A percentile compares a stretch with the other conserved stretches of the same genome.
Conservation (phyloP, 2,797 vertebrate species). For the Mareca strepera region DNA sequence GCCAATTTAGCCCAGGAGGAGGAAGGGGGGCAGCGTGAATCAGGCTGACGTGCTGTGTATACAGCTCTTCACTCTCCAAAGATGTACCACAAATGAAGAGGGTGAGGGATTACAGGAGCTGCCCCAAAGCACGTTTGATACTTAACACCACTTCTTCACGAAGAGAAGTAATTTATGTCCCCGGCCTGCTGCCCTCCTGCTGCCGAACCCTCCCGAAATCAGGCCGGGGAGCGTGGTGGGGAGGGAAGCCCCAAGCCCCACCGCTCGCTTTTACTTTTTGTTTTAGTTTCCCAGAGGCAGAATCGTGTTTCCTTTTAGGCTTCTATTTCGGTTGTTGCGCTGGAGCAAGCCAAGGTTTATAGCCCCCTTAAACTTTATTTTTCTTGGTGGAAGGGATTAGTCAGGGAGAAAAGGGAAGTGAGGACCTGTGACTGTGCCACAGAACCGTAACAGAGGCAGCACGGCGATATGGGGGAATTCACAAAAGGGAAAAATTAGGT, state of each 20-base stretch:
- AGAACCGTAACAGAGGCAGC: not conserved
- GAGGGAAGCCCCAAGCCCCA: not conserved
- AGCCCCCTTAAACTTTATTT: not conserved
- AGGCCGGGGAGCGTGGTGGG: not conserved
- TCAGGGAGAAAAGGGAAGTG: conserved; percentile 42
- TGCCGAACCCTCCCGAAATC: not conserved
- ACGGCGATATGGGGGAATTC: conserved; percentile 31
- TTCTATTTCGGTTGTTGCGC: not conserved
- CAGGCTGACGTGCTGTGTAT: not conserved
- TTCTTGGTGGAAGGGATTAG: conserved; percentile 14
- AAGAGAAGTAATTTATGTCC: not conserved
- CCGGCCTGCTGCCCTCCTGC: not conserved
- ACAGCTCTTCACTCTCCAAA: not conserved
- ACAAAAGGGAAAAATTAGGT: conserved; percentile 30
- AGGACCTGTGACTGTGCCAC: not conserved
- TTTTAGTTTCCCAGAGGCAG: conserved; percentile 11
- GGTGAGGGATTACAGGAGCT: not conserved
- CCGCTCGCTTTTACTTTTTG: not conserved
- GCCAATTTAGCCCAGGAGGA: not conserved
- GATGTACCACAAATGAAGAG: not conserved
- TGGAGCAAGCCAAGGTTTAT: not conserved
- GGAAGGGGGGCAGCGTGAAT: not conserved
- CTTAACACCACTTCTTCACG: not conserved
- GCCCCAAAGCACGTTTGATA: conserved; percentile 30
- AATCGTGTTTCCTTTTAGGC: not conserved